These are phyloP conservation scores for Agapetus fuscipes DNA, from an alignment of 2,888 invertebrate genomes.

Conservation along the genomic window DNA sequence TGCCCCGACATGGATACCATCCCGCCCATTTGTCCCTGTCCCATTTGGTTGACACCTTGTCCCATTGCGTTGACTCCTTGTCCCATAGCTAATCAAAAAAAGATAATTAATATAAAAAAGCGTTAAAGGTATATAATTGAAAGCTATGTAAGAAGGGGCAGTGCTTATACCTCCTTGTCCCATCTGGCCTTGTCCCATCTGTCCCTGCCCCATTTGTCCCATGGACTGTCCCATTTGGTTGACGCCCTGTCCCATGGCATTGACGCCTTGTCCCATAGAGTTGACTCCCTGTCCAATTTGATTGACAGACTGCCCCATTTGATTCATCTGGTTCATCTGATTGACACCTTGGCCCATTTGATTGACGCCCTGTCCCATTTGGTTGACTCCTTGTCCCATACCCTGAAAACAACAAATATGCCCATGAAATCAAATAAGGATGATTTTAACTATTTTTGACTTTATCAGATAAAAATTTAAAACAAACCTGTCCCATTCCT, in stretches of 20 bases:
- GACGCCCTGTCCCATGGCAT: constrained; percentile 39
- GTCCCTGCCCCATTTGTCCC: constrained; percentile 40
- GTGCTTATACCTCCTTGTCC: constrained; percentile 36
- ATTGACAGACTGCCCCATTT: constrained; percentile 41
- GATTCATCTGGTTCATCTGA: constrained; percentile 43
- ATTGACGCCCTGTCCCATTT: constrained; percentile 39
- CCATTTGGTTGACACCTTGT: constrained; percentile 42
- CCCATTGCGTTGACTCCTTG: constrained; percentile 47
- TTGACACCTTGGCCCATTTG: constrained; percentile 42
- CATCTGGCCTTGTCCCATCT: constrained; percentile 43
- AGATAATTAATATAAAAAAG: no score
- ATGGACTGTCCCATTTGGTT: constrained; percentile 39
- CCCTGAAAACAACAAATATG: background rate
- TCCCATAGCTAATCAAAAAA: no score
- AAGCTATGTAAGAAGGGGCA: constrained; percentile 30
- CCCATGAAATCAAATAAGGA: background rate
- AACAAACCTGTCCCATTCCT: constrained; percentile 40
- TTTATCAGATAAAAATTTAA: background rate
- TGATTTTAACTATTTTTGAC: background rate
- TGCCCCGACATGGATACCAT: constrained; percentile 24
- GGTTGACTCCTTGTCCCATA: constrained; percentile 39
- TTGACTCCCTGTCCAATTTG: constrained; percentile 41
- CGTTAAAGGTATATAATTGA: no score
- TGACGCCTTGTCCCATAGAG: constrained; percentile 40
- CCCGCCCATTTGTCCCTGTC: constrained; percentile 33